Base-by-base conservation (phyloP, 2,113 vertebrate genomes). In the Mobula hypostoma region DNA sequence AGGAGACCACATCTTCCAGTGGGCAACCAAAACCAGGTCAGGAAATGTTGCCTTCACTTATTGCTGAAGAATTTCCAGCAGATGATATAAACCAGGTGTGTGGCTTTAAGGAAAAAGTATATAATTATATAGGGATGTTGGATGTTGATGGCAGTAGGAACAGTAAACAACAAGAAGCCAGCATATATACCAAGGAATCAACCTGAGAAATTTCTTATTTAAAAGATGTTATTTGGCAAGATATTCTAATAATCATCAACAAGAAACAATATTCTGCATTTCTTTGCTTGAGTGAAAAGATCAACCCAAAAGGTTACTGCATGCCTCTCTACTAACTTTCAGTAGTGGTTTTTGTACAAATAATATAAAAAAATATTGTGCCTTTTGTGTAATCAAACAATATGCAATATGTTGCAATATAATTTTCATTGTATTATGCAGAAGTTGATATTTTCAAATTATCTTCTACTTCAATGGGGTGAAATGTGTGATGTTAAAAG, bases 11-110 rank as follows among this genome's bases (percentile, higher is more conserved):
- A 56, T 70, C 21, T 93, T 74, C 40, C 91, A 56, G 48, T 56
- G 70, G 0, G 27, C 70, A 76, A n/a, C 70, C 70, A 70, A 92
- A 40, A 36, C 32, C 91, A 48, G 68, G 27, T 93, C 91, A 93
- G 91, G 36, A 93, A 93, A 56, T 56, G 70, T 74, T 72, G 91
- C 40, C 91, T 56, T 93, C 91, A 76, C 68, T 27, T 76, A 66
- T 93, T 93, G 70, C 12, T 74, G 91, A 93, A 93, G 91, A 76
- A 24, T 74, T 56, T 93, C 90, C 40, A 93, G 8, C 70, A 74
- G 91, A 74, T 76, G 8, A 74, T 24, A 56, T 21, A 72, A 92
- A 56, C 36, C 91, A 93, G 68, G 91, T 93, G 68, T 93, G 91
- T 93, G 27, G 70, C 68, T 56, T 27, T 21, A 24, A 15, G 29